A percentile compares a stretch with the other conserved stretches of the same genome.
Conservation (phyloP, 1,140 invertebrate species). For the Platorchestia sp. region DNA sequence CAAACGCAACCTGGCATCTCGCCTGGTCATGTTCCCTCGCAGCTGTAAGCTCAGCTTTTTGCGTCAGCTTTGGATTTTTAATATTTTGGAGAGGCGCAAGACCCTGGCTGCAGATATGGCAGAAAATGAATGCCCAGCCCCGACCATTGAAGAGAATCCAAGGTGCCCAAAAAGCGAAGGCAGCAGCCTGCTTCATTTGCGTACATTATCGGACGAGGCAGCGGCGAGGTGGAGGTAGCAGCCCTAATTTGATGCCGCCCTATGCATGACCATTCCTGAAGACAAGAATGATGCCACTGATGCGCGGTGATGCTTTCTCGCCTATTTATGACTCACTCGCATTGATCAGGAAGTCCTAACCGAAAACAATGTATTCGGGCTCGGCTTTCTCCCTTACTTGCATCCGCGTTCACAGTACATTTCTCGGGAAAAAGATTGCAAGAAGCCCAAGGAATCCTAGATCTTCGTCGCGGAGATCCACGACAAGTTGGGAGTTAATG, state of each 20-base stretch:
- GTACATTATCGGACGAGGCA: not conserved
- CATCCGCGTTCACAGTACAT: not conserved
- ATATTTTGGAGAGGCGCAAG: not conserved
- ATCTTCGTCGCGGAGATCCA: too few species aligned
- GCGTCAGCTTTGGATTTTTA: not conserved
- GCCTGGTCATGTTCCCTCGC: not conserved
- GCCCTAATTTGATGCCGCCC: not conserved
- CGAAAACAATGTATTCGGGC: not conserved
- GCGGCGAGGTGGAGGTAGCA: not conserved
- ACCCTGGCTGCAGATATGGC: not conserved
- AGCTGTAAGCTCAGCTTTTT: not conserved
- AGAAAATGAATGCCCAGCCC: not conserved
- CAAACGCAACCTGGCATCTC: not conserved
- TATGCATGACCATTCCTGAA: not conserved
- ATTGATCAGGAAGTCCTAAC: not conserved
- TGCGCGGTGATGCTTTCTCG: not conserved
- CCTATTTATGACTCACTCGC: not conserved
- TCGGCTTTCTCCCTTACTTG: not conserved
- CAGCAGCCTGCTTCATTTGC: not conserved
- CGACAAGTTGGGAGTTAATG: not conserved
- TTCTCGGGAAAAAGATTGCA: not conserved
- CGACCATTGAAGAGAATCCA: slow-evolving; percentile 6
- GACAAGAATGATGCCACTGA: not conserved
- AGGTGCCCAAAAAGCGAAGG: not conserved
- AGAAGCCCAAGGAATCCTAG: not conserved